Conservation (phyloP, 2,113 vertebrate species). For the Alouatta palliata region DNA sequence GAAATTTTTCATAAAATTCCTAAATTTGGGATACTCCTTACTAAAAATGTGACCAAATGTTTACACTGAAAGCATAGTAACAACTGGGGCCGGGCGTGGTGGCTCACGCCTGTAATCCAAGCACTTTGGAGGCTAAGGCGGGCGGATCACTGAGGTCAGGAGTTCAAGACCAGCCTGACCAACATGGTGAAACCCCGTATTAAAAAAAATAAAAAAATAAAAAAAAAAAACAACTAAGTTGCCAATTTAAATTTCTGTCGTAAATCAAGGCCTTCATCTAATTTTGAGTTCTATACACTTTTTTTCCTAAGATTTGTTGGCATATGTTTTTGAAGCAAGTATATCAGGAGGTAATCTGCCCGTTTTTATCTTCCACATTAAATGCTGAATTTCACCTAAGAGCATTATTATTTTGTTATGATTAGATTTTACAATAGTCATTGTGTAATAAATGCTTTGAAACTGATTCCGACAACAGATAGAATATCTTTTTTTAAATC, state of each 20-base stretch:
- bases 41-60: background rate
- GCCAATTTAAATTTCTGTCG: background rate
- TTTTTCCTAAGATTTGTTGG: background rate
- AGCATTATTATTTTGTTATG: background rate
- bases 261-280: background rate
- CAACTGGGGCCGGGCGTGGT: too few relatives aligned
- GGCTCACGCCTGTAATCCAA: too few relatives aligned
- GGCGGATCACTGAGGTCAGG: too few relatives aligned
- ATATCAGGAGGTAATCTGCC: background rate
- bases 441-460: background rate
- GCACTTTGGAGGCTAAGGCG: too few relatives aligned
- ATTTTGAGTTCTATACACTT: background rate
- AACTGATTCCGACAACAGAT: background rate
- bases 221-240: slow-evolving; percentile 1
- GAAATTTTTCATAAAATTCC: background rate
- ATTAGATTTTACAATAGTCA: background rate
- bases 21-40: background rate
- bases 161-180: too few relatives aligned
- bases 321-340: background rate
- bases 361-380: background rate
- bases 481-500: background rate
- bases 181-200: too few relatives aligned
- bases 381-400: background rate
- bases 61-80: background rate
- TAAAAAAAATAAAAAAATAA: too few relatives aligned